Evolutionary conservation across 2,797 vertebrate genomes (phyloP), one percentile per base, ranked within the genome.

Genomic region (Rhynchonycteris naso): DNA sequence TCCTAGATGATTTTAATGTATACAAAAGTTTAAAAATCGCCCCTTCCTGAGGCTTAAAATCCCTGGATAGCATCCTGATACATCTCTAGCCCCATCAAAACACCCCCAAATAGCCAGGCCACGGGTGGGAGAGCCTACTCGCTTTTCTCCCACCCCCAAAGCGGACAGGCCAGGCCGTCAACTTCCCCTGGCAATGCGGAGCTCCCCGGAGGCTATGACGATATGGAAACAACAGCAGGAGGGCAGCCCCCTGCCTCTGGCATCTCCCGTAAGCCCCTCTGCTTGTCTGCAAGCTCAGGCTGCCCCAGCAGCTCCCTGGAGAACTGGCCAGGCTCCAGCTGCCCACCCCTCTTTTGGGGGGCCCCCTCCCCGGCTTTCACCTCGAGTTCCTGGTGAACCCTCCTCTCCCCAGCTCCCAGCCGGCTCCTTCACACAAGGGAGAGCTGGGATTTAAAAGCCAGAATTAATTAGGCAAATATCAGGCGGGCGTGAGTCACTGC

Each of bases 381-480:
- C 72, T n/a, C 58, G 19, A 65, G 43, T 11, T 90, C 84, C 35
- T 2, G 28, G 65, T 19, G 8, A 58, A 26, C 68, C 52, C 86
- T 50, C 68, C 24, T 35, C 81, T 35, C 63, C 94, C 1, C 56
- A 33, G 81, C 72, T 84, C 82, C 75, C 93, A 47, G 43, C 58
- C 18, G 11, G 16, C 71, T 86, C 81, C 80, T 85, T 91, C 69
- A 71, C 3, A 9, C 74, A 63, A 5, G 24, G 33, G 26, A 94
- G 65, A 95, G 65, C 66, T 26, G 47, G 82, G 65, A 96, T 96
- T 75, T 89, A 96, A 96, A 74, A 96, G 84, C 81, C 84, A 93
- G 90, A 95, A 97, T 97, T 96, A 95, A 97, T 97, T 96, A 96
- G 94, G 88, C 78, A 95, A 95, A 94, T 96, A 92, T 97, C 96